Evolutionary conservation across 2,888 invertebrate species (phyloP).

Genomic region (Pimpla rufipes): DNA sequence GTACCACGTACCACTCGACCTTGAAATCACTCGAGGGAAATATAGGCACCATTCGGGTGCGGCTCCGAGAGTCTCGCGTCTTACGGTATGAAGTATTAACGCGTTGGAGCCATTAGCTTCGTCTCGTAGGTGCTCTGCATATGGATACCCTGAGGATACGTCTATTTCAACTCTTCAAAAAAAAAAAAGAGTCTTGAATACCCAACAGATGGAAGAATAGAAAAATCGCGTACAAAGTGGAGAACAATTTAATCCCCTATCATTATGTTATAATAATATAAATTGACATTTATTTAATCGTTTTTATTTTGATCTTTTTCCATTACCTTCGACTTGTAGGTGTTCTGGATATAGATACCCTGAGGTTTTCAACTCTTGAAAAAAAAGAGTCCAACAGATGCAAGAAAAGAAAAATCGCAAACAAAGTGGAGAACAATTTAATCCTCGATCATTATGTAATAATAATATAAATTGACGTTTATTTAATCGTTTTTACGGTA

Average conservation of each 20-base stretch:
- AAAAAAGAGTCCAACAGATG: too few relatives aligned
- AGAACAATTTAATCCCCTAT: too few relatives aligned
- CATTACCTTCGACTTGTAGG: too few relatives aligned
- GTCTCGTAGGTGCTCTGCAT: neutral
- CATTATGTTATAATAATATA: too few relatives aligned
- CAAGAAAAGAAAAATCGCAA: too few relatives aligned
- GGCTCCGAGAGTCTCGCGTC: conserved; percentile 34
- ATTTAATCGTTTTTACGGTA: too few relatives aligned
- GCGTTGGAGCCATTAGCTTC: conserved; percentile 3
- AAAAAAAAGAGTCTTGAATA: neutral
- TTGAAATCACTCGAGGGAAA: conserved; percentile 57
- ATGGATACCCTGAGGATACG: neutral
- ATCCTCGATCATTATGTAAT: neutral
- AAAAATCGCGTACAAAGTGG: too few relatives aligned
- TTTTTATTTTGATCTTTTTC: too few relatives aligned
- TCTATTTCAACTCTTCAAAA: conserved; percentile 7
- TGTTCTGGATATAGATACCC: too few relatives aligned
- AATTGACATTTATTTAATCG: too few relatives aligned
- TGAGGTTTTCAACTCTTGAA: too few relatives aligned
- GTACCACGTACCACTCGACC: conserved; percentile 31
- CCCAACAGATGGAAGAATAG: neutral
- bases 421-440: neutral
- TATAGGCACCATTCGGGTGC: conserved; percentile 55
- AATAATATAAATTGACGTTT: conserved; percentile 6
- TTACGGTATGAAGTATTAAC: conserved; percentile 43